phyloP scores from a whole-genome alignment of 1,140 invertebrate species.

The Littorina saxatilis region DNA sequence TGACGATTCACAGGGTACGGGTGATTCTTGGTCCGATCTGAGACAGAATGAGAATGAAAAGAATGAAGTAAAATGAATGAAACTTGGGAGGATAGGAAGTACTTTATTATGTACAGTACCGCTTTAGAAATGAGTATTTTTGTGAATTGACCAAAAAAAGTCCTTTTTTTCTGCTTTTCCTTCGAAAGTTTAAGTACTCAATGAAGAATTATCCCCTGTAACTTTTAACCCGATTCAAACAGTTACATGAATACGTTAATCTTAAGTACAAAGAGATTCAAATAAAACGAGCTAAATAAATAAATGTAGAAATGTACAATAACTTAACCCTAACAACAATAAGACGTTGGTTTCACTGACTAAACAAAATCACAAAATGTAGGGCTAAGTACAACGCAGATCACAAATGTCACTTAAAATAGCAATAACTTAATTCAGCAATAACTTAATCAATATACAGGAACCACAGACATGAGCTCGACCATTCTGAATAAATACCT shows the following conservation, averaged over 20 bases:
- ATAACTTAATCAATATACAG: too few relatives aligned
- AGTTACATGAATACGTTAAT: too few relatives aligned
- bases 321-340: conserved; percentile 5
- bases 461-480: too few relatives aligned
- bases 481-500: background rate
- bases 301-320: background rate
- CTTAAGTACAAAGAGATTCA: too few relatives aligned
- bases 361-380: background rate
- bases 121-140: background rate
- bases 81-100: background rate
- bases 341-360: background rate
- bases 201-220: too few relatives aligned
- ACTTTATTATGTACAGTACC: background rate
- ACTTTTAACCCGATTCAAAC: too few relatives aligned
- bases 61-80: conserved; percentile 2
- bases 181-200: too few relatives aligned
- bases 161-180: too few relatives aligned
- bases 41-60: conserved; percentile 4
- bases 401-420: background rate
- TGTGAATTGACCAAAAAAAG: too few relatives aligned
- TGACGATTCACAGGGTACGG: background rate
- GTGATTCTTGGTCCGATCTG: conserved; percentile 11
- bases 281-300: too few relatives aligned
- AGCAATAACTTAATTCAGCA: conserved; percentile 3
- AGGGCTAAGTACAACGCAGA: background rate